Percentiles rank a stretch among this genome's conserved stretches.
These are phyloP conservation scores for Thalassoma bifasciatum DNA, from an alignment of 2,113 vertebrate genomes.

Conservation along the genomic window DNA sequence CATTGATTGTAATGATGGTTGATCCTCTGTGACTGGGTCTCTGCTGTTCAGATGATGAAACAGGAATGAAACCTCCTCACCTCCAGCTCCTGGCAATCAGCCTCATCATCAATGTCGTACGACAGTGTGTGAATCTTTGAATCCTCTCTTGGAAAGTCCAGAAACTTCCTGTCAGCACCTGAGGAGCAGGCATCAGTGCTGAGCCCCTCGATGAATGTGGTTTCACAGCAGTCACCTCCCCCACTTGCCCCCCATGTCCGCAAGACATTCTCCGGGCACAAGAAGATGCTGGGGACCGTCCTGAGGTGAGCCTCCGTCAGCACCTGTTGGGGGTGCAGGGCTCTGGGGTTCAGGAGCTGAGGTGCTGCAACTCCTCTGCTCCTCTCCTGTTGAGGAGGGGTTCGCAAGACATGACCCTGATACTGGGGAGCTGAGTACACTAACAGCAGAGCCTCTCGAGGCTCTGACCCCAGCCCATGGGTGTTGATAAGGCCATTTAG, in stretches of 20 bases:
- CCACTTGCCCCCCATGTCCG: slow-evolving; percentile 85
- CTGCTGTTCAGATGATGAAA: neutral
- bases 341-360: slow-evolving; percentile 90
- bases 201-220: slow-evolving; percentile 92
- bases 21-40: no score
- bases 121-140: slow-evolving; percentile 93
- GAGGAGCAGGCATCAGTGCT: slow-evolving; percentile 80
- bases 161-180: slow-evolving; percentile 86
- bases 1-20: no score
- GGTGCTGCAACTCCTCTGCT: slow-evolving; percentile 67
- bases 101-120: slow-evolving; percentile 91
- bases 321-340: slow-evolving; percentile 86
- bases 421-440: slow-evolving; percentile 89
- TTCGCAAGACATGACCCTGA: slow-evolving; percentile 79
- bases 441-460: slow-evolving; percentile 84
- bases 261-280: slow-evolving; percentile 88
- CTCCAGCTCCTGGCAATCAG: slow-evolving; percentile 95
- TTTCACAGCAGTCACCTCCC: slow-evolving; percentile 90
- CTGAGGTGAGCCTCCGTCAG: slow-evolving; percentile 83
- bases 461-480: slow-evolving; percentile 84
- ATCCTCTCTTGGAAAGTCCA: slow-evolving; percentile 87
- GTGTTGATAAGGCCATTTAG: slow-evolving; percentile 92
- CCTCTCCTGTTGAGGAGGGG: slow-evolving; percentile 60
- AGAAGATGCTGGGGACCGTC: slow-evolving; percentile 84
- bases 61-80: slow-evolving; percentile 68